Conservation (phyloP, 2,888 invertebrate species). For the Nephrotoma flavescens region DNA sequence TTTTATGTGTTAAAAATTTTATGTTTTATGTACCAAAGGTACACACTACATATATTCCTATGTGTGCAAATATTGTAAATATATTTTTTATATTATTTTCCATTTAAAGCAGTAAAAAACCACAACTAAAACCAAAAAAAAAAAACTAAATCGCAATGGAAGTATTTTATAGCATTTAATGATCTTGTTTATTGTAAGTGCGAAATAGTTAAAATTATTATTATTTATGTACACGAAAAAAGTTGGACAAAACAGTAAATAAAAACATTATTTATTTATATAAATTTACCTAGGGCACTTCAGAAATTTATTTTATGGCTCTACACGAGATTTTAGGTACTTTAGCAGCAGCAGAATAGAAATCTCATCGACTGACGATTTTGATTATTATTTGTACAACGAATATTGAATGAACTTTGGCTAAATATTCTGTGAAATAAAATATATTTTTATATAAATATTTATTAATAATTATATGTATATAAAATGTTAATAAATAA, state of each 20-base stretch:
- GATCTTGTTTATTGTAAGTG: background rate
- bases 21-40: background rate
- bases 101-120: background rate
- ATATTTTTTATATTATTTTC: background rate
- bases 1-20: background rate
- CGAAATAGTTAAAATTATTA: background rate
- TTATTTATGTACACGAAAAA: background rate
- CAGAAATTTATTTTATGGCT: background rate
- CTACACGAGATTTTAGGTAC: background rate
- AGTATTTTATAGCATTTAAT: background rate
- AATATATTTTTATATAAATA: background rate
- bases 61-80: background rate
- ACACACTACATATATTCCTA: too few relatives aligned
- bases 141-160: background rate
- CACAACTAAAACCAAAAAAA: background rate
- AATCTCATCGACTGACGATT: background rate
- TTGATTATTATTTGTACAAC: background rate
- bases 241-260: background rate
- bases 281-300: background rate
- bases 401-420: background rate
- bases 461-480: background rate
- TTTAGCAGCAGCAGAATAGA: background rate
- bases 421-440: background rate
- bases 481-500: background rate
- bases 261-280: background rate